Evolutionary conservation across 2,888 invertebrate genomes (phyloP), one percentile per base, ranked within the genome.

Genomic region (Cancer borealis): DNA sequence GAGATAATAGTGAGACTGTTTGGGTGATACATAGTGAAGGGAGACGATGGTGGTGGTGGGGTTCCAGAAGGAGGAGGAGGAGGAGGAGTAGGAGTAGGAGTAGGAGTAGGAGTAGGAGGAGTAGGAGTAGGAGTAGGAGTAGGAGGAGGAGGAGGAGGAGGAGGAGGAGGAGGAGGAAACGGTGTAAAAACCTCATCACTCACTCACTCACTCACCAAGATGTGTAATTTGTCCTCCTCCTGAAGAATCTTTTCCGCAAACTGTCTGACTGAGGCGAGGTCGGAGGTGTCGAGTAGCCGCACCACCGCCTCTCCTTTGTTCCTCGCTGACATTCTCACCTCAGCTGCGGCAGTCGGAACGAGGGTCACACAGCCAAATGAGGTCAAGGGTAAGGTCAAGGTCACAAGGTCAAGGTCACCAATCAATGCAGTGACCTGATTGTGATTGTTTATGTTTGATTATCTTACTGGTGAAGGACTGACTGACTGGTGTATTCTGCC

Each of bases 241-340:
- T 89, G 39, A 10, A 94, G 88, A 60, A 95, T 91, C 47, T 88
- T 49, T 21, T 88, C 47, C 14, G 94, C 93, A 79, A 95, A 95
- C 14, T n/a, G 47, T 39, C 95, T 92, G 88, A 95, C 95, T 54
- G 95, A 95, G 73, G 92, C 54, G 73, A 95, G 39, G 91, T 92
- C 79, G 10, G 95, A 95, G 47, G 93, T 84, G 60, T 95, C 95
- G 4, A 95, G 84, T 10, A 87, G 84, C 5, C 92, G 54, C 26
- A 95, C 93, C 10, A 73, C 73, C 14, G 94, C 92, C 39, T 94
- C 88, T 21, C 88, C 92, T 14, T 30, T 26, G 87, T 49, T 30
- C 30, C 84, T 47, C n/a, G 87, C 84, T 45, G 84, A 84, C 54
- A 47, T 87, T n/a, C 92, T 84, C 30, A 92, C 60, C 73, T 91